phyloP scores from a whole-genome alignment of 1,140 invertebrate genomes.

The Scaptomyza pallida region DNA sequence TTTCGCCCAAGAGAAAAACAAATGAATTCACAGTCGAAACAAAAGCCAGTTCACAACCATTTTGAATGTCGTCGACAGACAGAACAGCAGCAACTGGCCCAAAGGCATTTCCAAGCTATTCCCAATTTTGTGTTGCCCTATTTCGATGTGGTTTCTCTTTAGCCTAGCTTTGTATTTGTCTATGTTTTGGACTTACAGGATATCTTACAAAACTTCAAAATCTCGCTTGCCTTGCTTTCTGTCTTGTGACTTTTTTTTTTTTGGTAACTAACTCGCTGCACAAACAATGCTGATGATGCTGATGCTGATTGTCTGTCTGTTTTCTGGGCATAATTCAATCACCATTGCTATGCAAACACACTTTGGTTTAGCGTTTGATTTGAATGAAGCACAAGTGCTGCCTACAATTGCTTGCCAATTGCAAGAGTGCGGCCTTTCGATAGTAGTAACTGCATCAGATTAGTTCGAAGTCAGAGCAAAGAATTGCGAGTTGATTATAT shows the following conservation, averaged over 20 bases:
- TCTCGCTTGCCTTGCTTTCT: background rate
- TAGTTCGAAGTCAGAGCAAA: slow-evolving; percentile 9
- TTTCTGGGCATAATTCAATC: slow-evolving; percentile 57
- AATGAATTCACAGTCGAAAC: slow-evolving; percentile 26
- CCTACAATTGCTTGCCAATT: slow-evolving; percentile 16
- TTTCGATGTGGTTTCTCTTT: too few species aligned
- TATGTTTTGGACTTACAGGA: background rate
- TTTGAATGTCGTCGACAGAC: slow-evolving; percentile 14
- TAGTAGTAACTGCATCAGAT: slow-evolving; percentile 20
- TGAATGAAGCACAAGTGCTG: slow-evolving; percentile 1
- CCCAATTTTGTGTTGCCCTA: background rate
- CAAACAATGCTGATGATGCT: slow-evolving; percentile 66
- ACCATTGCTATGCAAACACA: slow-evolving; percentile 60
- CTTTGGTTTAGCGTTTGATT: slow-evolving; percentile 46
- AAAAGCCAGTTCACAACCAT: slow-evolving; percentile 13
- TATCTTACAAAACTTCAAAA: background rate
- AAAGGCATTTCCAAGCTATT: slow-evolving; percentile 1
- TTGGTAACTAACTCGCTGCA: slow-evolving; percentile 46
- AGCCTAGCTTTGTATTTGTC: too few species aligned
- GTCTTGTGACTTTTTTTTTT: slow-evolving; percentile 7
- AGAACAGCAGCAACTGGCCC: too few species aligned
- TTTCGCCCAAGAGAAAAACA: slow-evolving; percentile 25
- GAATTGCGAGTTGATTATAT: slow-evolving; percentile 31
- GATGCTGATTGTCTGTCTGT: slow-evolving; percentile 57
- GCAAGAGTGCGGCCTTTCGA: slow-evolving; percentile 1